phyloP scores from a whole-genome alignment of 2,113 vertebrate species.

The Cyprinus carpio region DNA sequence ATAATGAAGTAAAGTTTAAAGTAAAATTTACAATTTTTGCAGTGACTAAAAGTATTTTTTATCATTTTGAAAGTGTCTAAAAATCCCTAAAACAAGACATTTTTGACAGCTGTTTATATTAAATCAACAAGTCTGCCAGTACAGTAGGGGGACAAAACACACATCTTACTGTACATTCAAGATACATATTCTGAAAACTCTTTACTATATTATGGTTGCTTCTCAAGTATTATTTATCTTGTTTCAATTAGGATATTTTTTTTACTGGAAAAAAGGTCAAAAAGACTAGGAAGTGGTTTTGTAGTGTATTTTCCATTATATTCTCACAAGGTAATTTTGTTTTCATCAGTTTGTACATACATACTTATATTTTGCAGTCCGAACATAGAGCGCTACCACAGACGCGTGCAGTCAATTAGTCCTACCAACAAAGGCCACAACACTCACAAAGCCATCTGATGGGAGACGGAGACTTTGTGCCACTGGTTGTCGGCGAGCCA shows the following conservation, averaged over 20 bases:
- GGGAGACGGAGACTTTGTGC: slow-evolving; percentile 92
- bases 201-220: background rate
- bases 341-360: too few relatives aligned
- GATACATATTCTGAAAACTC: too few relatives aligned
- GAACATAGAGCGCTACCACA: slow-evolving; percentile 87
- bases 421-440: too few relatives aligned
- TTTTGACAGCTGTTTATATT: too few relatives aligned
- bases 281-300: background rate
- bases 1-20: too few relatives aligned
- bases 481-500: slow-evolving; percentile 93
- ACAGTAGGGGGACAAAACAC: too few relatives aligned
- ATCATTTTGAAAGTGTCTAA: background rate
- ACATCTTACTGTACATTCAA: too few relatives aligned
- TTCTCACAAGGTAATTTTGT: background rate
- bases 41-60: background rate
- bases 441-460: too few relatives aligned
- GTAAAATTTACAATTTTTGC: too few relatives aligned
- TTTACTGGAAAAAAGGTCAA: background rate
- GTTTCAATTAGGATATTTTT: background rate
- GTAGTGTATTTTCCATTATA: background rate
- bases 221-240: background rate
- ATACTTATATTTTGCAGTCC: slow-evolving; percentile 85
- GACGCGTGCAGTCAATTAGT: too few relatives aligned
- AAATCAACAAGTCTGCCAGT: too few relatives aligned
- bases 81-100: background rate